Evolutionary conservation across 2,888 invertebrate species (phyloP), one percentile per base, ranked within the genome.

Genomic region (Limnephilus lunatus): DNA sequence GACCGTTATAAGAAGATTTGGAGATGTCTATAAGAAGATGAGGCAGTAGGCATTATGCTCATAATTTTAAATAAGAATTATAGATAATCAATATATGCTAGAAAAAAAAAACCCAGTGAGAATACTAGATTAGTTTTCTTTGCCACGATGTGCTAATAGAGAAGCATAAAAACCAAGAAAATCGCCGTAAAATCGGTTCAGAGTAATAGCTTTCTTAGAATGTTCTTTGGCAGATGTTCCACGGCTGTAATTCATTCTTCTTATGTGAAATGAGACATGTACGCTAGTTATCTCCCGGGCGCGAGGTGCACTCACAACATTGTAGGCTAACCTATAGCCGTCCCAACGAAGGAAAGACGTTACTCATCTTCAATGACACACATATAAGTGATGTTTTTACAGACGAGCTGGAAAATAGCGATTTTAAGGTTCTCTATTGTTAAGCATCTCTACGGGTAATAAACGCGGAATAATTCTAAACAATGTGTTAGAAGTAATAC

Each of bases 401-500:
- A 68, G 31, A 68, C 87, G 32, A 30, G 53, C n/a, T 85, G 87
- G 87, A 87, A 87, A 53, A 87, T 32, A 53, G 48, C 30, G 31
- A 80, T 89, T 68, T 80, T 89, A 89, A 89, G 88, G 68, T 80
- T 89, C 80, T 80, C 88, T 30, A 89, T 89, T 89, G 88, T 89
- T 89, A 89, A 32, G n/a, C 68, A 80, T 32, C 32, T 80, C 80
- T 31, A 87, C 31, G 39, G 39, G 83, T 68, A 68, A 68, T 68
- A 68, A 68, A 68, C 68, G 68, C 68, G 68, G 68, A 68, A 83
- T 31, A 83, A 83, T 32, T 83, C 83, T 83, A 32, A 35, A 15
- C 83, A 83, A 32, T 35, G 32, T 83, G 68, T 68, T 68, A 68
- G 68, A 68, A 68, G 1, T 25, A 68, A 25, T n/a, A 68, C 68